Base-by-base conservation (phyloP, 2,797 vertebrate species). In the Uromys caudimaculatus region DNA sequence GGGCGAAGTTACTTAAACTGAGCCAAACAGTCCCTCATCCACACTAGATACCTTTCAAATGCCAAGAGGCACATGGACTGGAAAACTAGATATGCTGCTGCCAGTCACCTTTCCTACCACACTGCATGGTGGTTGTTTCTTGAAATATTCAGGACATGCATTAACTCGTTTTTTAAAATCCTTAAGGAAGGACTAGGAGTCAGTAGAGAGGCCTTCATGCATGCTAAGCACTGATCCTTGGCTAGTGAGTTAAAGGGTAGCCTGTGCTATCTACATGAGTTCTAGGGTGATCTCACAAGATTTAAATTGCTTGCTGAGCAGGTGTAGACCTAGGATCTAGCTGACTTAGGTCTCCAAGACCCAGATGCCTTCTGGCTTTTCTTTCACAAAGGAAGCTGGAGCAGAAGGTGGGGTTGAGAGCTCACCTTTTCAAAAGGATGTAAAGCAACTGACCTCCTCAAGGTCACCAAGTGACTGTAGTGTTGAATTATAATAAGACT, bases 391-490 rank as follows among this genome's bases (percentile, higher is more conserved):
- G 35, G 17, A 35, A 27, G 24, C 50, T 41, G 6, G 23, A 79
- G 67, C 58, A 16, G 58, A 32, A 52, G 50, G 23, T 17, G 11
- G 5, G 19, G 1, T 14, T 41, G n/a, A 77, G 47, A 67, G 75
- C 77, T 58, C 19, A 6, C 52, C 67, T 79, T 95, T 77, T 67
- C 64, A 32, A 38, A 47, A 52, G 77, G 35, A n/a, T 47, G 17
- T 62, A 64, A 83, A 83, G 16, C 73, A 89, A 29, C 7, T 82
- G 78, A 90, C 91, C 91, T 54, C 13, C 79, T 83, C n/a, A 84
- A 90, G 60, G n/a, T 93, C 54, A 86, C 73, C 84, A 83, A 79
- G 38, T 90, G 35, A 94, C 0, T 54, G 4, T 3, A 60, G 11
- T 38, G 87, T 10, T 13, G 32, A 62, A 75, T 12, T 56, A 21